phyloP scores from a whole-genome alignment of 2,888 invertebrate genomes.

The Gastracanthus pulcherrimus region DNA sequence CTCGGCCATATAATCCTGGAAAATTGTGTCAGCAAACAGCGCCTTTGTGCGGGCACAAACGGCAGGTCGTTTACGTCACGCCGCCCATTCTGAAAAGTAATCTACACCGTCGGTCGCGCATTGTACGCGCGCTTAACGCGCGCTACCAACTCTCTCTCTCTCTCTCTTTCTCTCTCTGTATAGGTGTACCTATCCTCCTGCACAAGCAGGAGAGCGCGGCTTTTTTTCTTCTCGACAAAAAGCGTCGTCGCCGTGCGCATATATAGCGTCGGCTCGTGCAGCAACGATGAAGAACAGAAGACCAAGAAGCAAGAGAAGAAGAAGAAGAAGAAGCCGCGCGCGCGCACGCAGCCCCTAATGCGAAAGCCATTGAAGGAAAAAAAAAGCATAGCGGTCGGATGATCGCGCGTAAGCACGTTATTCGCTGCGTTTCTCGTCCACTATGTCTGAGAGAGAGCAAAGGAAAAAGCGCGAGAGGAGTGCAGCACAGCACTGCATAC shows the following conservation, averaged over 20 bases:
- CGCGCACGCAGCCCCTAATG: constrained; percentile 50
- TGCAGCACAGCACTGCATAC: not conserved
- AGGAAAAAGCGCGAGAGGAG: constrained; percentile 35
- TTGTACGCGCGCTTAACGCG: constrained; percentile 30
- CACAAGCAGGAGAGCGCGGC: not conserved
- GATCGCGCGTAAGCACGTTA: constrained; percentile 77
- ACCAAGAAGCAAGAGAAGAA: too few relatives aligned
- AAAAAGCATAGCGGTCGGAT: constrained; percentile 70
- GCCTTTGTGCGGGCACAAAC: constrained; percentile 70
- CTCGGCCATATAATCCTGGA: constrained; percentile 64
- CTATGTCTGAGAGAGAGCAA: constrained; percentile 55
- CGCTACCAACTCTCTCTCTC: not conserved
- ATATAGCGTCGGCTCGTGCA: constrained; percentile 23
- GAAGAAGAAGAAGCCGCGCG: constrained; percentile 35
- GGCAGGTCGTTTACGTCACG: constrained; percentile 74
- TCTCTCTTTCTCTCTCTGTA: constrained; percentile 48
- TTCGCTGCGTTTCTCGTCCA: constrained; percentile 71
- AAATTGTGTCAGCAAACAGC: constrained; percentile 76
- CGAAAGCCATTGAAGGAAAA: constrained; percentile 58
- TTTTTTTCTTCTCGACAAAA: constrained; percentile 39
- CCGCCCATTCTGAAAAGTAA: constrained; percentile 77
- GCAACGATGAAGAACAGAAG: constrained; percentile 18
- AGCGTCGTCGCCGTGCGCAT: not conserved
- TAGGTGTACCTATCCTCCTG: not conserved
- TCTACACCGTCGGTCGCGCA: constrained; percentile 71